Percentiles rank a stretch among this genome's conserved stretches.
phyloP scores from a whole-genome alignment of 2,888 invertebrate genomes.

The Leptodirus hochenwartii region DNA sequence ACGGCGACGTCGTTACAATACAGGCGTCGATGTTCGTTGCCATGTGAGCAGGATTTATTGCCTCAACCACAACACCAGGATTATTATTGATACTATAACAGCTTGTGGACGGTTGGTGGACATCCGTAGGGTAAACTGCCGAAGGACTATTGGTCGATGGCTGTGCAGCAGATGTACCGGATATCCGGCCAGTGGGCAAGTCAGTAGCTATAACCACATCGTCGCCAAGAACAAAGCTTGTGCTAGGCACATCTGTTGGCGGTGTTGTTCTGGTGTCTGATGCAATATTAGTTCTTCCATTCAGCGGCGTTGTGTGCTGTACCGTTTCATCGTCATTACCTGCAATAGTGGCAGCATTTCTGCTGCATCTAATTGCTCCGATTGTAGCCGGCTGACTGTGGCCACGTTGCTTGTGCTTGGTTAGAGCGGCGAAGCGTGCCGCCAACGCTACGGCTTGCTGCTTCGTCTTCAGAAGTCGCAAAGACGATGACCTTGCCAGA shows the following conservation, averaged over 20 bases:
- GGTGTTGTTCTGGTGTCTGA: neutral
- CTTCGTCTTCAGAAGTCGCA: slow-evolving; percentile 3
- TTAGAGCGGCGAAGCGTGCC: slow-evolving; percentile 10
- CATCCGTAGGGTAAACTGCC: slow-evolving; percentile 9
- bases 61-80: slow-evolving; percentile 12
- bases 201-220: slow-evolving; percentile 1
- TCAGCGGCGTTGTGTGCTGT: slow-evolving; percentile 11
- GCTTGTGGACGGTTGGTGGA: slow-evolving; percentile 2
- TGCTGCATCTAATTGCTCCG: slow-evolving; percentile 11
- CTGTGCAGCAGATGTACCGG: slow-evolving; percentile 1
- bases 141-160: too few species aligned
- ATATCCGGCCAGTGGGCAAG: slow-evolving; percentile 1
- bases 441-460: slow-evolving; percentile 8
- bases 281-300: slow-evolving; percentile 12
- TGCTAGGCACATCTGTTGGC: neutral
- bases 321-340: too few species aligned
- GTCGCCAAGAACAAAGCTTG: too few species aligned
- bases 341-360: too few species aligned
- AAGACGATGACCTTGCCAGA: slow-evolving; percentile 4
- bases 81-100: slow-evolving; percentile 7
- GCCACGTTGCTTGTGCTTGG: too few species aligned
- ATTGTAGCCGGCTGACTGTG: slow-evolving; percentile 13
- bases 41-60: slow-evolving; percentile 5
- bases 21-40: slow-evolving; percentile 8
- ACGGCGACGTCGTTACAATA: slow-evolving; percentile 11